Evolutionary conservation across 2,888 invertebrate species (phyloP).

Genomic region (Timema podura): DNA sequence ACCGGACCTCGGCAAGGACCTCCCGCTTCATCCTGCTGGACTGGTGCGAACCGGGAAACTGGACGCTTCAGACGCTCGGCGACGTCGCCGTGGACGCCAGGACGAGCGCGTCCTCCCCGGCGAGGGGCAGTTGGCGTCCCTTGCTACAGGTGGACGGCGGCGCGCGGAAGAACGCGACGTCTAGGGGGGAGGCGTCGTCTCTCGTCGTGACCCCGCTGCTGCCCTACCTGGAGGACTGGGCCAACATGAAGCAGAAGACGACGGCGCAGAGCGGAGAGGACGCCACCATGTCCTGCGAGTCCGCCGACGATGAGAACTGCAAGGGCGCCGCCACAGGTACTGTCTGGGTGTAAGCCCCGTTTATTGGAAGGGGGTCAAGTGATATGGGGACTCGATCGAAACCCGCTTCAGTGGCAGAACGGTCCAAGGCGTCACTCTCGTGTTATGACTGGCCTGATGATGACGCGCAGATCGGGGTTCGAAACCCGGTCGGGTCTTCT

Average conservation of each 20-base stretch:
- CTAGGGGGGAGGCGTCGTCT: slow-evolving; percentile 1
- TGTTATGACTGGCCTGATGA: no score
- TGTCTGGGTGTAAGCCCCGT: no score
- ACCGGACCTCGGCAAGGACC: not conserved
- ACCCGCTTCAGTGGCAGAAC: no score
- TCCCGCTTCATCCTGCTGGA: slow-evolving; percentile 20
- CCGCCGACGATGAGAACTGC: not conserved
- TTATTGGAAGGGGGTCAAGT: no score
- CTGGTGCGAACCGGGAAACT: slow-evolving; percentile 15
- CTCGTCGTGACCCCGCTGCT: slow-evolving; percentile 15
- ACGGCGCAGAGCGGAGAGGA: not conserved
- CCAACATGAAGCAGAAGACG: not conserved
- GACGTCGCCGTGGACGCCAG: no score
- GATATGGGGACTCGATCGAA: no score
- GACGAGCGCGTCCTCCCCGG: not conserved
- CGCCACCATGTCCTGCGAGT: not conserved
- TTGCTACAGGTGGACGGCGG: slow-evolving; percentile 18
- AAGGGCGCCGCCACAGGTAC: no score
- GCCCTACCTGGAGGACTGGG: slow-evolving; percentile 20
- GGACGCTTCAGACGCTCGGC: not conserved
- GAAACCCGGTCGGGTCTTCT: no score
- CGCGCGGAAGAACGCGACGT: slow-evolving; percentile 3
- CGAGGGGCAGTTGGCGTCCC: slow-evolving; percentile 20
- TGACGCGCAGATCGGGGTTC: no score
- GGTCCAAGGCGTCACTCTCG: no score